A percentile compares a stretch with the other conserved stretches of the same genome.
Conservation (phyloP, 35 echinoderm and acorn worm species). For the Ptychodera flava region DNA sequence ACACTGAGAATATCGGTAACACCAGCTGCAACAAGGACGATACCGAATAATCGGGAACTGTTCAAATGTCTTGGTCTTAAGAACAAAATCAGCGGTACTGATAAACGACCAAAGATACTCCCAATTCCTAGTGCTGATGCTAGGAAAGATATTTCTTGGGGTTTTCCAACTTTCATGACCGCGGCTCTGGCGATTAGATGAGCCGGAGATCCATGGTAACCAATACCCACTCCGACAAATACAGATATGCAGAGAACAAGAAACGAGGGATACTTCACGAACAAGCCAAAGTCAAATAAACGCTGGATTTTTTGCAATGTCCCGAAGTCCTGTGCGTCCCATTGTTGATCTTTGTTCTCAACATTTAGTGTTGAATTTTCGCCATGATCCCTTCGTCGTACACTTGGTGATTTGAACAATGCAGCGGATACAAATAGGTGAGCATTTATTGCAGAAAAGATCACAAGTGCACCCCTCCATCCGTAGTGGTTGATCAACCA, state of each 20-base stretch:
- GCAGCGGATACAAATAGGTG: constrained; percentile 22
- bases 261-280: no score
- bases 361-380: background rate
- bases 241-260: constrained; percentile 15
- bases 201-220: constrained; percentile 10
- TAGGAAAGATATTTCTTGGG: no score
- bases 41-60: background rate
- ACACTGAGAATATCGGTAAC: background rate
- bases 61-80: background rate
- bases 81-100: constrained; percentile 6
- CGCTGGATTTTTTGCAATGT: background rate
- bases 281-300: constrained; percentile 9
- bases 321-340: background rate
- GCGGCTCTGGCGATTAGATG: constrained; percentile 28
- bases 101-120: constrained; percentile 22
- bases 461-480: constrained; percentile 29
- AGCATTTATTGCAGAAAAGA: constrained; percentile 7
- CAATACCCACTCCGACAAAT: background rate
- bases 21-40: background rate
- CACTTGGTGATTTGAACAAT: constrained; percentile 14
- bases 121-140: constrained; percentile 18
- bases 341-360: background rate
- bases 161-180: constrained; percentile 1
- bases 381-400: background rate
- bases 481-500: constrained; percentile 24